phyloP scores from a whole-genome alignment of 2,888 invertebrate species.

The Hydriomena furcata region DNA sequence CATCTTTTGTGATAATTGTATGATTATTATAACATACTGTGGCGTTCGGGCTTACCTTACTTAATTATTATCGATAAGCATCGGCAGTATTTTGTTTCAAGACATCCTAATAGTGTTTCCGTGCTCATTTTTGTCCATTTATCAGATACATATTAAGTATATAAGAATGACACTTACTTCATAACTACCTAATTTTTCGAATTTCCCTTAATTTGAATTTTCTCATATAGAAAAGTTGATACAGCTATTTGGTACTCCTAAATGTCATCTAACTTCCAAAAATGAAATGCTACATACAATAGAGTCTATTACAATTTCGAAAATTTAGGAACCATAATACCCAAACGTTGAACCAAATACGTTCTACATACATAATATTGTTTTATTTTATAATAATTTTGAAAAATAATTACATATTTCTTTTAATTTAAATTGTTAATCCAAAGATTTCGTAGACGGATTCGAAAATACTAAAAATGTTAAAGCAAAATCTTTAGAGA shows the following conservation, averaged over 20 bases:
- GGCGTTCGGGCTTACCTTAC: conserved; percentile 62
- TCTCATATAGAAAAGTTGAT: conserved; percentile 80
- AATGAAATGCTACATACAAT: conserved; percentile 81
- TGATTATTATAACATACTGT: conserved; percentile 34
- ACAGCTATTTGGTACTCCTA: conserved; percentile 82
- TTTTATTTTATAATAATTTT: conserved; percentile 75
- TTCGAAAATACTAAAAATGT: conserved; percentile 74
- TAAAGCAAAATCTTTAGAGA: conserved; percentile 68
- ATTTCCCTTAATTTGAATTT: conserved; percentile 71
- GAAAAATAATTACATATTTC: conserved; percentile 78
- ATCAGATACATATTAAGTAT: conserved; percentile 53
- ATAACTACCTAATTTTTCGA: conserved; percentile 77
- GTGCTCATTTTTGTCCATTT: conserved; percentile 74
- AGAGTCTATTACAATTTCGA: conserved; percentile 84
- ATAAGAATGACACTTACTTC: conserved; percentile 75
- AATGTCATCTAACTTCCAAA: conserved; percentile 77
- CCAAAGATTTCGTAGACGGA: conserved; percentile 81
- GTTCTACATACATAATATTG: conserved; percentile 70
- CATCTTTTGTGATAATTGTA: conserved; percentile 32
- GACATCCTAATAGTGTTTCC: conserved; percentile 78
- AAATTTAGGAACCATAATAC: conserved; percentile 84
- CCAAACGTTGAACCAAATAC: conserved; percentile 81
- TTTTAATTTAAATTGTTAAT: conserved; percentile 69
- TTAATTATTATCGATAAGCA: conserved; percentile 65
- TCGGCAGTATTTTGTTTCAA: conserved; percentile 76